Base-by-base conservation (phyloP, 2,888 invertebrate species). In the Shargacucullia verbasci region DNA sequence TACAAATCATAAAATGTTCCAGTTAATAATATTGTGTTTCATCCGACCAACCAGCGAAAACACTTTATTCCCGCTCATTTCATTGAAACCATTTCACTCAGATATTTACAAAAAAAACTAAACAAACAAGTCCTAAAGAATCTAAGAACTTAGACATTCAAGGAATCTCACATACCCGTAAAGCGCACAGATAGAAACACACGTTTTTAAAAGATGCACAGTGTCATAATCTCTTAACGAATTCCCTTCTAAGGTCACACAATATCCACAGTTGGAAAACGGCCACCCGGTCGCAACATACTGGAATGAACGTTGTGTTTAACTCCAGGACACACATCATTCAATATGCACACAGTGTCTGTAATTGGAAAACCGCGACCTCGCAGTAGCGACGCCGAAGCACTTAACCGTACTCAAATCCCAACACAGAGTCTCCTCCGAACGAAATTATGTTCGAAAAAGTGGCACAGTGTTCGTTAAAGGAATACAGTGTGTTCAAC, bases 281-380 rank as follows among this genome's bases (percentile, higher is more conserved):
- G 29, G n/a, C 10, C 4, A 12, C 9, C 25, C 25, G 38, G 25
- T 35, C 12, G 31, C 44, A 50, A n/a, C 31, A 12, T 14, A 41
- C 45, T 29, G 39, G 15, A 45, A 45, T 35, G 12, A 50, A 61
- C 73, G 72, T 72, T 14, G 73, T 66, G 71, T 41, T 25, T 27
- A 10, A 68, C 34, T 53, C 33, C 41, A 25, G 43, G 34, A 54
- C 56, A 38, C 50, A 68, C 50, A 67, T 49, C 35, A 49, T 52
- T 59, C 39, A 39, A 64, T 52, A 48, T 12, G 7, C 31, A 39
- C 54, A 60, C 44, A 20, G 68, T 50, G 53, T 27, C 43, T 35
- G 14, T 37, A 57, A 53, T 46, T 65, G 76, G 76, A 73, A 73
- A 54, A 59, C 73, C 43, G 20, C 41, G 49, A 48, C n/a, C 54